phyloP scores from a whole-genome alignment of 2,113 vertebrate species.

The Lepisosteus oculatus region DNA sequence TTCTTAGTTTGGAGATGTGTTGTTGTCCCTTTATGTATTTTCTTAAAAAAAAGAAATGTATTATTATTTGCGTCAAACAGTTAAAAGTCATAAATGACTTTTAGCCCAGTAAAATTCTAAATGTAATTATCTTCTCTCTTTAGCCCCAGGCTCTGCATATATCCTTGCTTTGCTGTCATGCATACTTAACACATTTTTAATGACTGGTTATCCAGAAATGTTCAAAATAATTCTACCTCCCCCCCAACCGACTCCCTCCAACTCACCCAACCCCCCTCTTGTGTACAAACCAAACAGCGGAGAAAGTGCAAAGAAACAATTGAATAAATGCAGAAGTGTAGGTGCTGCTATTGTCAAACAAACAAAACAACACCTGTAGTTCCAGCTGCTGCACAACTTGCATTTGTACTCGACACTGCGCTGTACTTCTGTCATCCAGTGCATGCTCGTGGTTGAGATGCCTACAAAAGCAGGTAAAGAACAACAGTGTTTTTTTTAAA shows the following conservation, averaged over 20 bases:
- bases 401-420: conserved; percentile 99
- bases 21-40: background rate
- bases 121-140: conserved; percentile 99
- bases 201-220: conserved; percentile 88
- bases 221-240: conserved; percentile 74
- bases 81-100: conserved; percentile 99
- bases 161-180: conserved; percentile 87
- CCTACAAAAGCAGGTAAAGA: conserved; percentile 71
- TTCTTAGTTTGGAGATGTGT: no score
- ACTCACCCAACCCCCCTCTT: conserved; percentile 39
- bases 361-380: conserved; percentile 84
- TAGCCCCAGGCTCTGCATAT: conserved; percentile 93
- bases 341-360: conserved; percentile 26
- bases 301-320: conserved; percentile 12
- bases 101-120: conserved; percentile 98
- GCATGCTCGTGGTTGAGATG: conserved; percentile 99
- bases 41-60: conserved; percentile 44
- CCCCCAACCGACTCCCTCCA: background rate
- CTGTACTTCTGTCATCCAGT: conserved; percentile 98
- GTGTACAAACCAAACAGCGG: conserved; percentile 27
- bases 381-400: conserved; percentile 99
- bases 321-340: conserved; percentile 23
- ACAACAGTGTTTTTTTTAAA: no score
- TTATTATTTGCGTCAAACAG: conserved; percentile 79
- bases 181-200: conserved; percentile 95